A percentile compares a stretch with the other conserved stretches of the same genome.
These are phyloP conservation scores for Unio delphinus DNA, from an alignment of 2,888 invertebrate genomes.

Conservation along the genomic window DNA sequence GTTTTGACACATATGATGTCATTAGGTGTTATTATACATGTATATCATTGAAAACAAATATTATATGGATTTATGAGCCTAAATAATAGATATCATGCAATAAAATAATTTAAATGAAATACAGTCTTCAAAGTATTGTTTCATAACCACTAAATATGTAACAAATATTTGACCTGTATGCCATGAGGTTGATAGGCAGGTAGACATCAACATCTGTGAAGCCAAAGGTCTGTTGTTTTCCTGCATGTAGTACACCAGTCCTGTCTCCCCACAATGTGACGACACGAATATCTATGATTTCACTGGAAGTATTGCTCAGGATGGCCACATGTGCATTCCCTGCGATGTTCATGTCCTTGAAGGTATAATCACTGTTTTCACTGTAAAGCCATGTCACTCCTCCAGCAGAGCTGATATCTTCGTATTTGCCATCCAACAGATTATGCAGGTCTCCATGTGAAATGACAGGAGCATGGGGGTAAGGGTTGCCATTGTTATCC, in stretches of 20 bases:
- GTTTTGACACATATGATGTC: no score
- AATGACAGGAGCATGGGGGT: constrained; percentile 36
- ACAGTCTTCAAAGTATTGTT: no score
- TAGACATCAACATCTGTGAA: constrained; percentile 49
- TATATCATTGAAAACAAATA: no score
- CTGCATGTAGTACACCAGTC: constrained; percentile 51
- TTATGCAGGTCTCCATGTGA: constrained; percentile 30
- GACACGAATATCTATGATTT: constrained; percentile 25
- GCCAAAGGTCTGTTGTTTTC: constrained; percentile 41
- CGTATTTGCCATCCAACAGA: constrained; percentile 45
- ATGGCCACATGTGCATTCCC: constrained; percentile 59
- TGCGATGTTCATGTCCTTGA: constrained; percentile 40
- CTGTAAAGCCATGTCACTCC: constrained; percentile 55
- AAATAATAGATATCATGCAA: no score
- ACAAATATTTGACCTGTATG: constrained; percentile 44
- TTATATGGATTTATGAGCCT: no score
- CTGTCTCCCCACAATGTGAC: constrained; percentile 45
- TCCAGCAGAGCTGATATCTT: constrained; percentile 40
- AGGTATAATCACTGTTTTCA: constrained; percentile 23
- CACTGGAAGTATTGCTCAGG: constrained; percentile 39
- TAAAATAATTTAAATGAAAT: no score
- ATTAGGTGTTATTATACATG: no score
- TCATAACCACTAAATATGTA: no score
- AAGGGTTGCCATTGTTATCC: constrained; percentile 47
- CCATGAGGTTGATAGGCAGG: constrained; percentile 51